phyloP scores from a whole-genome alignment of 2,888 invertebrate genomes.

The Villa cingulata region DNA sequence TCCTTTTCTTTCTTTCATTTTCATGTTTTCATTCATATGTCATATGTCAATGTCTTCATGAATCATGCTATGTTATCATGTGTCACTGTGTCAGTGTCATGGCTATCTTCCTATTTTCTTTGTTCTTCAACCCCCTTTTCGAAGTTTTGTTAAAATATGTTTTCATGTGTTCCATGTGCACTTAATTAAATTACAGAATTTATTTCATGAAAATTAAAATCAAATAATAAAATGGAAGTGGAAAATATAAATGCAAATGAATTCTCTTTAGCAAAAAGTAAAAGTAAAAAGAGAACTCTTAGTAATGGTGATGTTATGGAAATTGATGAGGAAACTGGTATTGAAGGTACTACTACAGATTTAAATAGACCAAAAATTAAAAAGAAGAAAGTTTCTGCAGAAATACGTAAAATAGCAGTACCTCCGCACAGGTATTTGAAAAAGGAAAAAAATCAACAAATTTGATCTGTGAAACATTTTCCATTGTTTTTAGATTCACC shows the following conservation, averaged over 20 bases:
- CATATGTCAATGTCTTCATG: too few relatives aligned
- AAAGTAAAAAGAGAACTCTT: conserved; percentile 25
- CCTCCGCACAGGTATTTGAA: conserved; percentile 63
- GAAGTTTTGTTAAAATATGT: too few relatives aligned
- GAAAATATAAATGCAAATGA: conserved; percentile 28
- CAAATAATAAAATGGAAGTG: conserved; percentile 20
- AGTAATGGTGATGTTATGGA: conserved; percentile 46
- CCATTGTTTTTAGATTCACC: conserved; percentile 53
- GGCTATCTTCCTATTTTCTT: too few relatives aligned
- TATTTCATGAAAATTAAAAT: neutral
- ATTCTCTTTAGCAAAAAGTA: conserved; percentile 14
- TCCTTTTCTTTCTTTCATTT: too few relatives aligned
- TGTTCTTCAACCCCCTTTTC: too few relatives aligned
- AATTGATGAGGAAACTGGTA: conserved; percentile 51
- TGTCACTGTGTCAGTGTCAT: too few relatives aligned
- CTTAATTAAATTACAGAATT: neutral
- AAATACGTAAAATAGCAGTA: conserved; percentile 67
- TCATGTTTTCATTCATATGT: too few relatives aligned
- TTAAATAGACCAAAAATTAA: conserved; percentile 36
- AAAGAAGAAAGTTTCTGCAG: conserved; percentile 40
- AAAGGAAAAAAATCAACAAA: neutral
- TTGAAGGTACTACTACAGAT: conserved; percentile 39
- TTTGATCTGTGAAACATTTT: neutral
- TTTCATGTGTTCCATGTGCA: neutral
- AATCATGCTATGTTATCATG: too few relatives aligned